Conservation (phyloP, 2,888 invertebrate genomes). For the Lottia scabra region DNA sequence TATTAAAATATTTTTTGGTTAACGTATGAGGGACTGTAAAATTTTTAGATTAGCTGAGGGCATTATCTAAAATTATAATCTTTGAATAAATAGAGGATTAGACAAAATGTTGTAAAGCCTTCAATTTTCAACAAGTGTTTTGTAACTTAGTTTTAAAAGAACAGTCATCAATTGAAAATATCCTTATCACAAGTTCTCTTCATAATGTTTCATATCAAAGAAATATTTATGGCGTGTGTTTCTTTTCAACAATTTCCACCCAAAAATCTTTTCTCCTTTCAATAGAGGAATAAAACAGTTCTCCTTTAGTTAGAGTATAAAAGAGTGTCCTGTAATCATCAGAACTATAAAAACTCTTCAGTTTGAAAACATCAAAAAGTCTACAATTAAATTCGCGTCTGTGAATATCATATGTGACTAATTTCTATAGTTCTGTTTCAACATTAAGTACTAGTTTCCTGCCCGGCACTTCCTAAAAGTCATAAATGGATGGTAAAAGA, state of each 20-base stretch:
- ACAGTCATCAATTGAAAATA: neutral
- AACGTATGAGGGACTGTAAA: no score
- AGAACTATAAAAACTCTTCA: neutral
- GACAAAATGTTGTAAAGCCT: no score
- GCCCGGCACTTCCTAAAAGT: constrained; percentile 17
- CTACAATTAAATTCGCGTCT: constrained; percentile 2
- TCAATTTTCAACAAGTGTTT: no score
- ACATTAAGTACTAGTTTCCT: constrained; percentile 16
- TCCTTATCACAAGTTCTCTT: neutral
- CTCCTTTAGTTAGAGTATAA: neutral
- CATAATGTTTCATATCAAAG: neutral
- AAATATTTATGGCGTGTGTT: constrained; percentile 3
- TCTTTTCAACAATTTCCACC: neutral
- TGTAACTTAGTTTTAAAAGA: no score
- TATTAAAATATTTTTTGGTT: no score
- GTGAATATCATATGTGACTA: constrained; percentile 21
- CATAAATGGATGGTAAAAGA: constrained; percentile 20
- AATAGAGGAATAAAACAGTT: no score
- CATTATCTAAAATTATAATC: no score
- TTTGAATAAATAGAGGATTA: no score
- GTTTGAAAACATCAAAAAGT: neutral
- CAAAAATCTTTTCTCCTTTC: neutral
- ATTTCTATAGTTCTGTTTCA: constrained; percentile 14
- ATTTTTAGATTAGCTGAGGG: no score
- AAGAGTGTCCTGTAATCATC: neutral